Evolutionary conservation across 2,797 vertebrate genomes (phyloP), one percentile per base, ranked within the genome.

Genomic region (Sphaeramia orbicularis): DNA sequence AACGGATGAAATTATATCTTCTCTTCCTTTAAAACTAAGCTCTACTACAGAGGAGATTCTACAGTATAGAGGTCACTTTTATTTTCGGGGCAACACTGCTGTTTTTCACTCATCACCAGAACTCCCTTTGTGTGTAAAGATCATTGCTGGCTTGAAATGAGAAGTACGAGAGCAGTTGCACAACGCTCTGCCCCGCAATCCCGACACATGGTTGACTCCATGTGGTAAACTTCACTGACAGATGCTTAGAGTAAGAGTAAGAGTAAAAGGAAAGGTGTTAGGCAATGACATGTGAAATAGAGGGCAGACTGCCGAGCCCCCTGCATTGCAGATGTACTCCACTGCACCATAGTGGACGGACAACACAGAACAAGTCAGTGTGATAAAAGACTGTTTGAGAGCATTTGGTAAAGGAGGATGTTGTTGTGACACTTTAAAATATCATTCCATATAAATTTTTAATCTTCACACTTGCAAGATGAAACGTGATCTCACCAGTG

Each of bases 261-360:
- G 84, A 89, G 85, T 84, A 87, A 86, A 90, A 86, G 80, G 83
- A 84, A 86, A 86, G 81, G 88, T 82, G 81, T 87, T 86, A 86
- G 86, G 86, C 85, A 91, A 83, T 89, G 88, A 90, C 90, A 90
- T 93, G 87, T 91, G 89, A 93, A 92, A 93, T 93, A 86, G 89
- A 90, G 86, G 92, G 89, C 89, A 89, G 79, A 56, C 81, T 77
- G 80, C 71, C 44, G 72, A 91, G 86, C 84, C 63, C 84, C 80
- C 86, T 85, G 89, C 87, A 91, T 90, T 89, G 87, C 91, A 88
- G 86, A 91, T 91, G 81, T 86, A 85, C 86, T 89, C 86, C 71
- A 81, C 86, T 89, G 87, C 84, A 21, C 84, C 81, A 86, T 30
- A 68, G 77, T 81, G 85, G 78, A 83, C 84, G 68, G 74, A 87